Evolutionary conservation across 2,888 invertebrate genomes (phyloP).

Genomic region (Apoda limacodes): DNA sequence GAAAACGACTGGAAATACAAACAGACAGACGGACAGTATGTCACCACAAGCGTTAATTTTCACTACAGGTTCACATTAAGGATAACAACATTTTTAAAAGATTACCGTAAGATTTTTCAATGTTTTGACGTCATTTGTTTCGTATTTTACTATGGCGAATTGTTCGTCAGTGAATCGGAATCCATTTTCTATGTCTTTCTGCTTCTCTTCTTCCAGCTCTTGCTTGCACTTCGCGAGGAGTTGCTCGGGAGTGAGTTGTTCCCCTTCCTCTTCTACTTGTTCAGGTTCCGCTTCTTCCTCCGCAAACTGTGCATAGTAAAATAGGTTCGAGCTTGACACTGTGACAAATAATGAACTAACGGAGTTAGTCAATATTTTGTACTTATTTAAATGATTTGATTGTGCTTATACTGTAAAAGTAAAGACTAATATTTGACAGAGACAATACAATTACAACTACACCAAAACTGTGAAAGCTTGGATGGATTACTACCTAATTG

Average conservation of each 20-base stretch:
- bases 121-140: constrained; percentile 69
- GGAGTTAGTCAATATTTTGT: background rate
- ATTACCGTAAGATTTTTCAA: constrained; percentile 71
- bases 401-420: constrained; percentile 44
- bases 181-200: constrained; percentile 62
- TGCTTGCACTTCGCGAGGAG: constrained; percentile 39
- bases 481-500: too few species aligned
- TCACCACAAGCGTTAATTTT: too few species aligned
- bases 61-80: too few species aligned
- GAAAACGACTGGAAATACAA: too few species aligned
- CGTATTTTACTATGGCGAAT: constrained; percentile 71
- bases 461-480: too few species aligned
- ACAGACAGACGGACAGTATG: too few species aligned
- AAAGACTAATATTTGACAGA: constrained; percentile 2
- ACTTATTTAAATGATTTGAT: constrained; percentile 20
- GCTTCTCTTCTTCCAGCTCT: constrained; percentile 45
- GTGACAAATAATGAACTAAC: background rate
- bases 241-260: constrained; percentile 51
- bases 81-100: too few species aligned
- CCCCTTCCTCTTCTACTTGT: constrained; percentile 37
- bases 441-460: too few species aligned
- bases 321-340: background rate
- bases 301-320: constrained; percentile 32
- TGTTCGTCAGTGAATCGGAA: constrained; percentile 69
- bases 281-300: constrained; percentile 53